Base-by-base conservation (phyloP, 1,140 invertebrate genomes). In the Heliconius hermathena region DNA sequence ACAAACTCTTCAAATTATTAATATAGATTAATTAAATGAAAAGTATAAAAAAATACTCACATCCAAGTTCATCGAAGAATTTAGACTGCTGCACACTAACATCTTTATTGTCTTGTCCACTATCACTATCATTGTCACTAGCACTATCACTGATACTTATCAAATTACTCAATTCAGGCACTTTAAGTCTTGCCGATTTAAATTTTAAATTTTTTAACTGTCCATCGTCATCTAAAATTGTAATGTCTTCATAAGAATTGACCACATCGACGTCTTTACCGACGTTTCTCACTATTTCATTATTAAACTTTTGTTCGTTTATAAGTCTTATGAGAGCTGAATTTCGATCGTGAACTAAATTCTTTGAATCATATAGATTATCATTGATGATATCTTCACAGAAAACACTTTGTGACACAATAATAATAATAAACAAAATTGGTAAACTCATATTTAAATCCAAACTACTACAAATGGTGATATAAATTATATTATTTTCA, bases 181-280 rank as follows among this genome's bases (percentile, higher is more conserved):
- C 90, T 71, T 89, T 77, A 71, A 83, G 84, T 8, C 83, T 82
- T 0, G 84, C 90, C 0, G 91, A 88, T 84, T 91, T 93, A 26
- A 81, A 91, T 82, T 93, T 94, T 9, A 94, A 88, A 74, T 87
- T 92, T 76, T 88, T 91, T 18, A 93, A 82, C 22, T 91, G 80
- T 77, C 92, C 92, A 52, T 88, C 82, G 36, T 90, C 80, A 71
- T 91, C 89, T 46, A 93, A 81, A 22, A 93, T 84, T 2, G 89
- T 93, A 66, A 94, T 91, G 41, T 94, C 91, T 84, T 92, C 91
- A 49, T 88, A 92, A 79, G 89, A 80, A 81, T 93, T 91, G 0
- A 92, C 90, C 0, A 79, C 60, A 73, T 90, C 91, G 16, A 78
- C 74, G 3, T 88, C 80, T 78, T 82, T 82, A 0, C 88, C 88